Percentiles rank a stretch among this genome's conserved stretches.
Conservation (phyloP, 2,113 vertebrate species). For the Rhodinocichla rosea region DNA sequence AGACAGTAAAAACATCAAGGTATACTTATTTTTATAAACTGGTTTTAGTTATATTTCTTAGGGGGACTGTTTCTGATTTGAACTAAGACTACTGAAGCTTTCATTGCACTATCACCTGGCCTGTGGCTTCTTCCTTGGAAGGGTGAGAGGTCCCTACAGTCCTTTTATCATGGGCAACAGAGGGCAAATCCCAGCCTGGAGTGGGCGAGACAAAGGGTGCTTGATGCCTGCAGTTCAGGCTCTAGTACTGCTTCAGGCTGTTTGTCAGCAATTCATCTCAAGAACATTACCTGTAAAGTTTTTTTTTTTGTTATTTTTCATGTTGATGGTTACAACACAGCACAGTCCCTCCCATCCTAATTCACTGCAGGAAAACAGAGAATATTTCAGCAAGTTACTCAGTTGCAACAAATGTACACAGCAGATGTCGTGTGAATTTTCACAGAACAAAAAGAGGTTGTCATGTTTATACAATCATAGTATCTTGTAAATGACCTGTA, state of each 20-base stretch:
- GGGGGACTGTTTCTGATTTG: neutral
- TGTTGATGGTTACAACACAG: neutral
- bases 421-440: neutral
- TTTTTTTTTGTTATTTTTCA: neutral
- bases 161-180: neutral
- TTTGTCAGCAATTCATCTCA: constrained; percentile 9
- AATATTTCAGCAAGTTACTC: constrained; percentile 7
- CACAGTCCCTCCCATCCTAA: constrained; percentile 8
- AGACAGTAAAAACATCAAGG: neutral
- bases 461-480: neutral
- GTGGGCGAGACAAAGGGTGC: neutral
- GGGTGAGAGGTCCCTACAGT: neutral
- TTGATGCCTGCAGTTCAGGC: neutral
- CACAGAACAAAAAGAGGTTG: neutral
- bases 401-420: neutral
- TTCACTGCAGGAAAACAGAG: neutral
- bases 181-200: neutral
- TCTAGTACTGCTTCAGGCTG: neutral
- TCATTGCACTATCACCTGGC: neutral
- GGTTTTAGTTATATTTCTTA: neutral
- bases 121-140: neutral
- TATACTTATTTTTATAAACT: neutral
- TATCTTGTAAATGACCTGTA: neutral
- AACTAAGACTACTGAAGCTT: neutral
- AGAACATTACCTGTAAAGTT: neutral